Base-by-base conservation (phyloP, 2,888 invertebrate species). In the Rhingia campestris region DNA sequence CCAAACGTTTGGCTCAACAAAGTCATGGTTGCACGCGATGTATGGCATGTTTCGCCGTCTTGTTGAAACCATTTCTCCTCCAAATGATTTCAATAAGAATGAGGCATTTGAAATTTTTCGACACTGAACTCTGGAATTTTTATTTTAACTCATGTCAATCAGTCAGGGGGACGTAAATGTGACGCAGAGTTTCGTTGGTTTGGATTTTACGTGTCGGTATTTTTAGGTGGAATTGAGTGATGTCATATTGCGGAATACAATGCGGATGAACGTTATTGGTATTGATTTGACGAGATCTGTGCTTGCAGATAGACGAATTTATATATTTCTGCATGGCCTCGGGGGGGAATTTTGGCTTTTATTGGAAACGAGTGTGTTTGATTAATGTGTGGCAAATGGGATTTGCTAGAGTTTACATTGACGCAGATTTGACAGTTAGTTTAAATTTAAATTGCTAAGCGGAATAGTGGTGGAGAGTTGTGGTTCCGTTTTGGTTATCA, bases 101-200 rank as follows among this genome's bases (percentile, higher is more conserved):
- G 14, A 39, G 69, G 58, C 61, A 64, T 70, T 75, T 75, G 51
- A 61, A 59, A 74, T 61, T 56, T 30, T 32, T 49, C 30, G 63
- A n/a, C 51, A 73, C 43, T 39, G 45, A 56, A 39, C 51, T 54
- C 41, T 22, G 30, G 37, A 72, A 63, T 79, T 77, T 77, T 66
- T 79, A 66, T 58, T 79, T 79, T 35, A 73, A 82, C 77, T 79
- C 72, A 58, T 79, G 77, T 73, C 81, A 82, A 82, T 82, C 81
- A 82, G 81, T 67, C 64, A 58, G 72, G 10, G 54, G 39, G 51
- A 56, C 39, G 43, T 7, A 37, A 3, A 22, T 47, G 45, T 43
- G 41, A 32, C 10, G 14, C 37, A n/a, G 10, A 32, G n/a, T 39
- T 14, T 59, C 49, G 6, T 45, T 9, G 4, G 2, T 30, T 4